A percentile compares a stretch with the other conserved stretches of the same genome.
Conservation (phyloP, 1,140 invertebrate species). For the Coptotermes formosanus region DNA sequence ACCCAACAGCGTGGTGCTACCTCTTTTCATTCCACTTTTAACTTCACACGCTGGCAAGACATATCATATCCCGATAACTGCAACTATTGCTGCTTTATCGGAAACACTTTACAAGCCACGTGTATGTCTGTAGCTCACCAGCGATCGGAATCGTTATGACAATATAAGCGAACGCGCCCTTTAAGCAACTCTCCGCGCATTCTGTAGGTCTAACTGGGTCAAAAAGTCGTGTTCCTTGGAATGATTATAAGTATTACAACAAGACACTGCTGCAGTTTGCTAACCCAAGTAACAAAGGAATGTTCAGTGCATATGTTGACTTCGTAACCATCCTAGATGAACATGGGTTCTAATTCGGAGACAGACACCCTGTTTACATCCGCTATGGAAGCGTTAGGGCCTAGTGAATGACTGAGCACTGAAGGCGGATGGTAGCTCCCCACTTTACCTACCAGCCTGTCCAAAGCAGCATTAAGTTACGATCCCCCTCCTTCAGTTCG, state of each 20-base stretch:
- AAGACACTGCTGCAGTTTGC: background rate
- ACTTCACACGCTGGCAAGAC: background rate
- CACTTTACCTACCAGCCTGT: no score
- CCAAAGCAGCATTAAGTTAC: no score
- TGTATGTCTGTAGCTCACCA: background rate
- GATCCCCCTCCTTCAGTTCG: no score
- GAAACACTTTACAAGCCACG: background rate
- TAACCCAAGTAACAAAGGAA: background rate
- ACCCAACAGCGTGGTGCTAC: background rate
- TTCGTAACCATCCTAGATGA: no score
- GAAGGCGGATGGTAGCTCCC: no score
- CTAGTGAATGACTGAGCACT: no score
- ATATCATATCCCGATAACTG: background rate
- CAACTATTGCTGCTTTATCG: background rate
- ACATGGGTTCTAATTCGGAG: no score
- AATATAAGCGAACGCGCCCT: background rate
- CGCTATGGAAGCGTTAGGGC: no score
- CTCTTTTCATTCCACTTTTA: background rate
- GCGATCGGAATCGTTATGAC: background rate
- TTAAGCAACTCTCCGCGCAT: background rate
- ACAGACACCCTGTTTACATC: no score
- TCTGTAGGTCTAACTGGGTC: background rate
- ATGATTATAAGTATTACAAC: background rate
- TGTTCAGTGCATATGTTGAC: background rate
- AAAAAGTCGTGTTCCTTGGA: background rate